These are phyloP conservation scores for Boloria selene DNA, from an alignment of 2,888 invertebrate genomes.

Conservation along the genomic window DNA sequence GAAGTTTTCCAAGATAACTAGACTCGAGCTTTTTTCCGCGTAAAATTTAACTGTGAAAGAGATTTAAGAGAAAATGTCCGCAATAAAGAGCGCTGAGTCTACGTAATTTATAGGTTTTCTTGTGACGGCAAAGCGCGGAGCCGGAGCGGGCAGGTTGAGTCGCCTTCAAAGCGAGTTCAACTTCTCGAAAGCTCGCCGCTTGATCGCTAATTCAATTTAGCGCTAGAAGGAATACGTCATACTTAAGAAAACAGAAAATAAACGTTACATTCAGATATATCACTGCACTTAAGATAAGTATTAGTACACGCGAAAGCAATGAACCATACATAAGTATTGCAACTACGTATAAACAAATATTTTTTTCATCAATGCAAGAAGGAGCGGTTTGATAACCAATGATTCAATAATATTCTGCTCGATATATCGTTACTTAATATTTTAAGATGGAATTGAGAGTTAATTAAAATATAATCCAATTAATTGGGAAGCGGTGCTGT, in stretches of 20 bases:
- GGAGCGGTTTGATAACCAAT: background rate
- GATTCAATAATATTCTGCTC: background rate
- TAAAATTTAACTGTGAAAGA: conserved; percentile 6
- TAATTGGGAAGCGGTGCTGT: conserved; percentile 5
- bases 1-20: conserved; percentile 3
- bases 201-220: conserved; percentile 23
- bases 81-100: conserved; percentile 14
- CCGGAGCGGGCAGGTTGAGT: background rate
- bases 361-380: background rate
- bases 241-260: conserved; percentile 5
- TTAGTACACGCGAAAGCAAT: background rate
- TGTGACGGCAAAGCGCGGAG: background rate
- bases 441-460: background rate
- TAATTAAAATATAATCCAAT: conserved; percentile 20
- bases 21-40: conserved; percentile 2
- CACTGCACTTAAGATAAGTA: no score
- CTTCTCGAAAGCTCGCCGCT: conserved; percentile 23
- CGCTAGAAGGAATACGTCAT: conserved; percentile 6
- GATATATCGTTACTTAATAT: background rate
- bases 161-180: conserved; percentile 16
- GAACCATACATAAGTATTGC: background rate
- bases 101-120: conserved; percentile 12
- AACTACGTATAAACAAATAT: conserved; percentile 5
- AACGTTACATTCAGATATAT: background rate
- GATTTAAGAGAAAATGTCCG: conserved; percentile 1